Evolutionary conservation across 2,797 vertebrate genomes (phyloP).

Genomic region (Hemitrygon akajei): DNA sequence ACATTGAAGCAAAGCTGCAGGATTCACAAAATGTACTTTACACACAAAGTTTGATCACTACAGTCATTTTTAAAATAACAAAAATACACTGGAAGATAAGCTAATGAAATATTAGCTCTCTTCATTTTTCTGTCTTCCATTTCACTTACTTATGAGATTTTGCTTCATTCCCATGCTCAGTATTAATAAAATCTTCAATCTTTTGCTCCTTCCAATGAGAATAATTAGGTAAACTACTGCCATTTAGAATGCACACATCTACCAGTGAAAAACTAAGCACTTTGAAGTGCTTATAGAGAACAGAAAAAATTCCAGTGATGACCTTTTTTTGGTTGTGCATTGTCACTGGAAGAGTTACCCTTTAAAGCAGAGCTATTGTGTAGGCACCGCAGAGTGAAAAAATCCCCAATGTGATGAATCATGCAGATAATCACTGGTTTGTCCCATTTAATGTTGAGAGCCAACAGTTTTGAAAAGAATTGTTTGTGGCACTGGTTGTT

Average conservation of each 20-base stretch:
- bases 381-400: neutral
- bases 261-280: neutral
- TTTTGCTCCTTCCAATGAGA: neutral
- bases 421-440: neutral
- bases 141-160: neutral
- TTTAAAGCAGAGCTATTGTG: neutral
- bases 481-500: neutral
- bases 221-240: too few relatives aligned
- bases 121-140: neutral
- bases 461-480: neutral
- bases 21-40: neutral
- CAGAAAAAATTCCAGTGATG: neutral
- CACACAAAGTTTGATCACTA: neutral
- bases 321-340: neutral
- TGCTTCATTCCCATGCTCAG: neutral
- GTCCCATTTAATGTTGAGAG: neutral
- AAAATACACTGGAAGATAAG: neutral
- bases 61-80: neutral
- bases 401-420: neutral
- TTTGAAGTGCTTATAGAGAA: neutral
- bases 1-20: neutral
- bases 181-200: neutral
- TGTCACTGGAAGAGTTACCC: neutral
- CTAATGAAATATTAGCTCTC: too few relatives aligned
- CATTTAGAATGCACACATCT: neutral